Conservation (phyloP, 2,888 invertebrate genomes). For the Dicycla oo region DNA sequence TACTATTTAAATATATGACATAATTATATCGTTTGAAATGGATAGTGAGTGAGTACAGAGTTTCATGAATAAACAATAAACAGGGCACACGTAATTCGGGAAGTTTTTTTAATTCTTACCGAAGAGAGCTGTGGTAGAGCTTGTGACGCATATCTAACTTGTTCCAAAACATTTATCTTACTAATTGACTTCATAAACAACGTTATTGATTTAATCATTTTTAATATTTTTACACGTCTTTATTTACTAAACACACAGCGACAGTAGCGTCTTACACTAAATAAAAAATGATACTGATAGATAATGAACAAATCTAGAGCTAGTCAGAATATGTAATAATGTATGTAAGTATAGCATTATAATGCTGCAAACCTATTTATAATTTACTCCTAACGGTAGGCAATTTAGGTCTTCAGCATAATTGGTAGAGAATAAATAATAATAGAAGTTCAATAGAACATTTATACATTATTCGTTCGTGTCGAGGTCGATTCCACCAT, state of each 20-base stretch:
- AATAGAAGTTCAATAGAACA: neutral
- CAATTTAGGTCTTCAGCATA: neutral
- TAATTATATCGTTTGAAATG: neutral
- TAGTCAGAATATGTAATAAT: neutral
- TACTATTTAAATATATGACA: neutral
- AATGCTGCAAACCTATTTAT: neutral
- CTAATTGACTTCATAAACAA: constrained; percentile 68
- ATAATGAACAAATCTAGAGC: constrained; percentile 9
- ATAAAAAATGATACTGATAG: constrained; percentile 41
- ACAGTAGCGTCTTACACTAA: constrained; percentile 33
- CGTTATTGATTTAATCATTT: constrained; percentile 74
- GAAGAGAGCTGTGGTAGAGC: constrained; percentile 83
- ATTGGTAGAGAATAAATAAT: neutral
- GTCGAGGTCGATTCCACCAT: constrained; percentile 7
- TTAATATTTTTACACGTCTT: constrained; percentile 32
- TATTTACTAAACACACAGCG: constrained; percentile 15
- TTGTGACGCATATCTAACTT: constrained; percentile 79
- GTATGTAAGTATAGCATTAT: too few relatives aligned
- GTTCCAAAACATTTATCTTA: constrained; percentile 68
- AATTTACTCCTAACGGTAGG: neutral
- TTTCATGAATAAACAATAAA: constrained; percentile 12
- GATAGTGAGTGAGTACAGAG: neutral
- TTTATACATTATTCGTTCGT: neutral
- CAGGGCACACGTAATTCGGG: neutral
- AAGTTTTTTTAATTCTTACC: constrained; percentile 77